These are phyloP conservation scores for Perccottus glenii DNA, from an alignment of 2,113 vertebrate genomes.

Conservation along the genomic window DNA sequence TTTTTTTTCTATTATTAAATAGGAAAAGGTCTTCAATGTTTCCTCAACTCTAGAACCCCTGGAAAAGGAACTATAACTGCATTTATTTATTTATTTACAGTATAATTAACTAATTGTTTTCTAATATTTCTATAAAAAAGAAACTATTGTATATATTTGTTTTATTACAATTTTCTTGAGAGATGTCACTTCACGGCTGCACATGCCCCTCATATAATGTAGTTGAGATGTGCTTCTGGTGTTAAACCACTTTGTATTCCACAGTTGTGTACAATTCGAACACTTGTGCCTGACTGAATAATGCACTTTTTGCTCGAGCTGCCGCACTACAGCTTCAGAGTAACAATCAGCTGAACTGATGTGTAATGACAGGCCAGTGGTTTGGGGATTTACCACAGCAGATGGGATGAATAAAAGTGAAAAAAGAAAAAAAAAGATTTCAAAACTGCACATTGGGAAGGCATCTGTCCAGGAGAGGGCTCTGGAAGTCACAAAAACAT, in stretches of 20 bases:
- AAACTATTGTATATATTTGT: too few relatives aligned
- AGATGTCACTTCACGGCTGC: too few relatives aligned
- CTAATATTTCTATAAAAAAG: too few relatives aligned
- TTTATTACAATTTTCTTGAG: too few relatives aligned
- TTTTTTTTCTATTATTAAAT: background rate
- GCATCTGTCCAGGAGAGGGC: conserved; percentile 76
- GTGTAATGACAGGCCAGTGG: conserved; percentile 53
- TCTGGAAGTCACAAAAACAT: conserved; percentile 74
- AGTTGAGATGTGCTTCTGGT: background rate
- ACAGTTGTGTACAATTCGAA: background rate
- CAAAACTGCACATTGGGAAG: conserved; percentile 41
- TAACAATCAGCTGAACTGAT: conserved; percentile 60
- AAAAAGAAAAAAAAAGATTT: conserved; percentile 7
- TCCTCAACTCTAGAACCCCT: background rate
- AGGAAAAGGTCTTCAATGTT: too few relatives aligned
- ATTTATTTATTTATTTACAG: background rate
- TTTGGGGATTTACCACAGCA: conserved; percentile 27
- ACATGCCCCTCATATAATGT: too few relatives aligned
- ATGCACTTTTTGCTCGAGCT: conserved; percentile 28
- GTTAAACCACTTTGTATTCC: background rate
- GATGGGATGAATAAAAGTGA: conserved; percentile 40
- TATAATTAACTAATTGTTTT: too few relatives aligned
- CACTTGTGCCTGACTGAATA: conserved; percentile 1
- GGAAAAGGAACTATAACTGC: background rate
- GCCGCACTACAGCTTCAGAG: conserved; percentile 23